Percentiles rank a stretch among this genome's conserved stretches.
These are phyloP conservation scores for Sphaeramia orbicularis DNA, from an alignment of 2,797 vertebrate species.

Conservation along the genomic window DNA sequence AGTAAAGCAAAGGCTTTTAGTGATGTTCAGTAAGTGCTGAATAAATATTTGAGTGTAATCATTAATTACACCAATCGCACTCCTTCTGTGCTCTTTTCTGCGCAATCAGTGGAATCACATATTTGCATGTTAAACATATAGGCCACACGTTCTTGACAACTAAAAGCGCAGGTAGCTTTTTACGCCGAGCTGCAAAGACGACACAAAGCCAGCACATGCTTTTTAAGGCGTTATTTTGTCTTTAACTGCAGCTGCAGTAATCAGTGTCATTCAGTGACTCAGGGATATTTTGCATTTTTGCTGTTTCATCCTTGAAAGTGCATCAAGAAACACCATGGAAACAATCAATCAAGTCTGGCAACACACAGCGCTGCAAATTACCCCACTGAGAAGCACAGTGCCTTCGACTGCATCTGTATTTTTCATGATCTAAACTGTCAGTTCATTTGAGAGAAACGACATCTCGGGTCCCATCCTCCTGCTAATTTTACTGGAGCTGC, in stretches of 20 bases:
- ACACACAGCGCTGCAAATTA: slow-evolving; percentile 61
- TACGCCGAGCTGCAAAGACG: slow-evolving; percentile 8
- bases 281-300: slow-evolving; percentile 44
- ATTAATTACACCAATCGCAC: slow-evolving; percentile 32
- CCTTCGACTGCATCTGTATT: slow-evolving; percentile 53
- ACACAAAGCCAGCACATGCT: neutral
- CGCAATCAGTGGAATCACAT: slow-evolving; percentile 18
- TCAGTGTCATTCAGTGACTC: slow-evolving; percentile 43
- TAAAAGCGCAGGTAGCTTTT: neutral
- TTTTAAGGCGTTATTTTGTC: slow-evolving; percentile 9
- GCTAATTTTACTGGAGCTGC: slow-evolving; percentile 14
- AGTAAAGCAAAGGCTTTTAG: slow-evolving; percentile 22
- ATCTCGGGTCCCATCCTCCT: slow-evolving; percentile 2
- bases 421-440: slow-evolving; percentile 56
- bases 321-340: slow-evolving; percentile 60
- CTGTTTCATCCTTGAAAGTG: slow-evolving; percentile 51
- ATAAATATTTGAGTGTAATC: slow-evolving; percentile 33
- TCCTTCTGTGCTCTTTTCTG: slow-evolving; percentile 3
- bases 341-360: slow-evolving; percentile 67
- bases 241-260: slow-evolving; percentile 21
- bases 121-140: slow-evolving; percentile 15
- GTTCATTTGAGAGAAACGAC: slow-evolving; percentile 23
- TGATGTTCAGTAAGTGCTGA: slow-evolving; percentile 18
- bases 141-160: neutral
- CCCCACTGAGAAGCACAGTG: slow-evolving; percentile 49